A percentile compares a stretch with the other conserved stretches of the same genome.
These are phyloP conservation scores for Monochamus alternatus DNA, from an alignment of 2,888 invertebrate species.

Conservation along the genomic window DNA sequence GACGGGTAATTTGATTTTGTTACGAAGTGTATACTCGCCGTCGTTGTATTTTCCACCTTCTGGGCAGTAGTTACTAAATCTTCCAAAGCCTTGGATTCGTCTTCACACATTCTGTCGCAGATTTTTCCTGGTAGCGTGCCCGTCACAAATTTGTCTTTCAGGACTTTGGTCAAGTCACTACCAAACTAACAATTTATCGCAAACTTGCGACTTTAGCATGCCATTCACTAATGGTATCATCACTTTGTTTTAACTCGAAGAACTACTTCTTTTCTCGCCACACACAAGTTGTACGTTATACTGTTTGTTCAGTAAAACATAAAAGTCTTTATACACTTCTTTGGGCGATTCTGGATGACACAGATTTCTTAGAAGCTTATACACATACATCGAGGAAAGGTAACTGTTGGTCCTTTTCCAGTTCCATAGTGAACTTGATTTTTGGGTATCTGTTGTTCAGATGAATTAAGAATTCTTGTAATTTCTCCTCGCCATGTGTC, in stretches of 20 bases:
- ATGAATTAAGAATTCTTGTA: too few species aligned
- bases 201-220: neutral
- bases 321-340: neutral
- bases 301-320: slow-evolving; percentile 5
- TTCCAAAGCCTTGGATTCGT: neutral
- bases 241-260: neutral
- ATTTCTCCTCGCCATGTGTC: too few species aligned
- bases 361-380: slow-evolving; percentile 11
- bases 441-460: too few species aligned
- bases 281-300: slow-evolving; percentile 8
- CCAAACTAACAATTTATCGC: neutral
- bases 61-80: neutral
- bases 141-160: neutral
- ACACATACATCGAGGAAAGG: too few species aligned
- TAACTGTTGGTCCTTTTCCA: too few species aligned
- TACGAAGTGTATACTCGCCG: neutral
- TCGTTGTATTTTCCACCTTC: neutral
- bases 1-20: neutral
- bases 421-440: too few species aligned
- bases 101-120: neutral
- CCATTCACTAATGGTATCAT: neutral
- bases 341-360: neutral
- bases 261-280: slow-evolving; percentile 10
- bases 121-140: neutral
- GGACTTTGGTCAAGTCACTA: neutral